Evolutionary conservation across 2,113 vertebrate genomes (phyloP), one percentile per base, ranked within the genome.

Genomic region (Spea multiplicata): DNA sequence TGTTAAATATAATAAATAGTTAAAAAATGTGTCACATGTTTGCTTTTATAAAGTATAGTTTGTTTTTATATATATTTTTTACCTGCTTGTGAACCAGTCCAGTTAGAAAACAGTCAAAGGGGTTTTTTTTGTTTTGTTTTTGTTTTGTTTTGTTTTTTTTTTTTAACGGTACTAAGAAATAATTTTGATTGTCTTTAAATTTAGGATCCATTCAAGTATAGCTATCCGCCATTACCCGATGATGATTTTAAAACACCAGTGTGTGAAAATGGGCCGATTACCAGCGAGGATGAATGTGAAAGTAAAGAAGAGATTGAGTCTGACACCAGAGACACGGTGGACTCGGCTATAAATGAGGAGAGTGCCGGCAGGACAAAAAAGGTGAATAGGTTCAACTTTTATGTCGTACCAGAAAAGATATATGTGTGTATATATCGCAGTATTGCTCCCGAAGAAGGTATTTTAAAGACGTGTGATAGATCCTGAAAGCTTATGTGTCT

Each of bases 241-340:
- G 97, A 99, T 81, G 96, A 99, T 81, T 98, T 99, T 89, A 96
- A 96, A 88, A 97, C 96, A 1, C 97, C 97, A 7, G 84, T 97
- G 70, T 93, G 91, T 89, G 97, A 99, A 86, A 99, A 98, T 45
- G 97, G 96, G 7, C 96, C 95, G 0, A 90, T 96, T 69, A 83
- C 92, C 49, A 95, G 94, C 61, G 97, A 98, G 85, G 96, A 98
- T 75, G 97, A 99, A 53, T 87, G 84, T 4, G 96, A 98, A 84
- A 94, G 90, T 84, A 99, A 96, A 87, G 91, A 93, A 81, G 95
- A 96, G 16, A 84, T 88, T 46, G 96, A 98, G 66, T 76, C 80
- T 0, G 94, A 97, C 59, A 82, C 86, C 57, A 97, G 93, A 85
- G 96, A 98, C 17, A 81, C 85, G 53, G 89, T 91, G 9, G 96